Percentiles rank a stretch among this genome's conserved stretches.
Conservation (phyloP, 2,888 invertebrate genomes). For the Dolomedes plantarius region DNA sequence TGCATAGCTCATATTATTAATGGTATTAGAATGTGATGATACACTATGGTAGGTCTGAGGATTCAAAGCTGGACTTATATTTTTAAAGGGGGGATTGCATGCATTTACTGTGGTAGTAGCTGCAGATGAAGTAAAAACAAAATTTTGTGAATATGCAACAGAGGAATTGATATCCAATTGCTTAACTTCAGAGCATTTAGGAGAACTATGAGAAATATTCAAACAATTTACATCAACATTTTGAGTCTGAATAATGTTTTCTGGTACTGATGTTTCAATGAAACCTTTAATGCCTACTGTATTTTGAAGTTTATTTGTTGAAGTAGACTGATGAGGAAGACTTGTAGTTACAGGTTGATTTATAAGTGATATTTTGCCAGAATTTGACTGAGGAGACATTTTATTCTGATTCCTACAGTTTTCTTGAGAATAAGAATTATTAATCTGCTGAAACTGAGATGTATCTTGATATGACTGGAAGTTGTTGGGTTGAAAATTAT, state of each 20-base stretch:
- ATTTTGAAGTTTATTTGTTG: constrained; percentile 22
- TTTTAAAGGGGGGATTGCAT: constrained; percentile 39
- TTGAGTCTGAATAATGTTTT: not conserved
- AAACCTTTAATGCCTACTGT: constrained; percentile 2
- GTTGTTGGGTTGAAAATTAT: constrained; percentile 38
- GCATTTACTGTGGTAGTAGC: constrained; percentile 30
- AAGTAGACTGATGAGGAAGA: constrained; percentile 21
- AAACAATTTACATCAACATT: constrained; percentile 26
- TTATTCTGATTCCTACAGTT: constrained; percentile 39
- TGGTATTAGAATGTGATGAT: constrained; percentile 54
- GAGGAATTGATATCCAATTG: constrained; percentile 24
- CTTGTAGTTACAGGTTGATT: constrained; percentile 20
- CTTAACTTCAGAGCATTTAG: constrained; percentile 32
- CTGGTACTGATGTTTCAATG: constrained; percentile 11
- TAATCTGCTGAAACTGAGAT: constrained; percentile 28
- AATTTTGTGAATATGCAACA: constrained; percentile 12
- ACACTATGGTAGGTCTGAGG: constrained; percentile 33
- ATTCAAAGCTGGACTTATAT: constrained; percentile 29
- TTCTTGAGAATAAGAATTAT: constrained; percentile 26
- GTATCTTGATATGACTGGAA: constrained; percentile 53
- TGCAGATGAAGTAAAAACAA: constrained; percentile 9
- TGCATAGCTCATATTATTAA: constrained; percentile 54
- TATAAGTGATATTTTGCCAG: constrained; percentile 25
- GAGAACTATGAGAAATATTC: constrained; percentile 24
- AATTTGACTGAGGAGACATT: not conserved